Evolutionary conservation across 1,140 invertebrate species (phyloP), one percentile per base, ranked within the genome.

Genomic region (Thalassaphorura encarpata): DNA sequence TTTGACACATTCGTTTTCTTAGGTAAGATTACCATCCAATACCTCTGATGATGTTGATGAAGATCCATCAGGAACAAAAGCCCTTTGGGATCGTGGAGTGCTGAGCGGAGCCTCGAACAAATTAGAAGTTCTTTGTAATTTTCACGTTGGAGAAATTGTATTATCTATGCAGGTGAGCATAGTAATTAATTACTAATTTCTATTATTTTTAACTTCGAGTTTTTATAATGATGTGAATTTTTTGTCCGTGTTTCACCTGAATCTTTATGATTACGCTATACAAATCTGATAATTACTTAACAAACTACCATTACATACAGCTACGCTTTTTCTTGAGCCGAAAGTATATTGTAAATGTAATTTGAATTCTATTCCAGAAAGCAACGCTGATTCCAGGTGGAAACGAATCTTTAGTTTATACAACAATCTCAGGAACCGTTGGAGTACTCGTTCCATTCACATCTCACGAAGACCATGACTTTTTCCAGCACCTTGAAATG

Each of bases 401-500:
- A 13, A 92, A 87, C 6, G 96, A 99, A 71, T 91, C 89, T 3
- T 72, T 99, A 0, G 83, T 99, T 0, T 99, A 99, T 67, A 89
- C 93, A 0, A 99, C 96, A 0, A 68, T 99, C 0, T 94, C 89
- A 60, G 97, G 97, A 13, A 83, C 89, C 5, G 85, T 99, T 1
- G 97, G 96, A 1, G 93, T 97, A 33, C 75, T 99, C 3, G 88
- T 99, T 13, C 94, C 97, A 0, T 99, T 99, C 66, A 95, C 93
- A 0, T 96, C 93, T 27, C 85, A 95, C 67, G 96, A 99, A 76
- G 95, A 99, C 71, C 92, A 95, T 66, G 95, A 99, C 69, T 98
- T 99, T 69, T 99, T 99, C 75, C 95, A 98, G 72, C 91, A 98
- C 76, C 73, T 99, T 49, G 97, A 99, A 72, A 99, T 99, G 96